phyloP scores from a whole-genome alignment of 2,797 vertebrate species.

The Chiroxiphia lanceolata region DNA sequence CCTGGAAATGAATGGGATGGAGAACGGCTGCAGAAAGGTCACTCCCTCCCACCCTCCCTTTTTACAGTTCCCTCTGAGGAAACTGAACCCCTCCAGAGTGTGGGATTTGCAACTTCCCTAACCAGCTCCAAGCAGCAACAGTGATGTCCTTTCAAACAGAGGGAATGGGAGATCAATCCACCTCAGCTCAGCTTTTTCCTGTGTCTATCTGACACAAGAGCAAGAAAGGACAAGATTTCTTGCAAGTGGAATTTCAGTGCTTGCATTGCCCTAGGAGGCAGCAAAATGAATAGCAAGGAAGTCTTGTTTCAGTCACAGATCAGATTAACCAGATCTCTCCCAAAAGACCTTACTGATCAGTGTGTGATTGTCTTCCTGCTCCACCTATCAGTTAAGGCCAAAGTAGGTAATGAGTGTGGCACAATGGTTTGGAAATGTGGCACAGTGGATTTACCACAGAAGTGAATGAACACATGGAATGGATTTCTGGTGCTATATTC shows the following conservation, averaged over 20 bases:
- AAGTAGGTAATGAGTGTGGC: not conserved
- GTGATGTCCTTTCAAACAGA: not conserved
- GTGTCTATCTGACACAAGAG: not conserved
- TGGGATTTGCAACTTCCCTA: not conserved
- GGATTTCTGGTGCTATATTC: constrained; percentile 8
- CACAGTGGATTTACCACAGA: not conserved
- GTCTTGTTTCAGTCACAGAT: not conserved
- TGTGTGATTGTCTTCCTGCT: constrained; percentile 14
- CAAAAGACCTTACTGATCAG: not conserved
- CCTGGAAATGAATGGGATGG: not conserved
- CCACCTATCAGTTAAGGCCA: constrained; percentile 15
- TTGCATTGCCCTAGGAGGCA: not conserved
- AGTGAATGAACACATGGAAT: not conserved
- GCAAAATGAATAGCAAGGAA: not conserved
- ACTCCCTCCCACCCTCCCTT: not conserved
- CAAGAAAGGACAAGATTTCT: not conserved
- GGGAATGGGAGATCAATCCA: not conserved
- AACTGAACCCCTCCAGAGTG: not conserved
- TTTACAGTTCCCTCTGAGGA: not conserved
- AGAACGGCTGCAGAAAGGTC: not conserved
- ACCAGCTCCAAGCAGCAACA: not conserved
- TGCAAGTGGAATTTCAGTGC: not conserved
- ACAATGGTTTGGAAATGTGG: constrained; percentile 7
- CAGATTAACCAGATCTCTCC: not conserved
- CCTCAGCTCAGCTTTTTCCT: not conserved